Evolutionary conservation across 2,888 invertebrate genomes (phyloP), one percentile per base, ranked within the genome.

Genomic region (Fragum fragum): DNA sequence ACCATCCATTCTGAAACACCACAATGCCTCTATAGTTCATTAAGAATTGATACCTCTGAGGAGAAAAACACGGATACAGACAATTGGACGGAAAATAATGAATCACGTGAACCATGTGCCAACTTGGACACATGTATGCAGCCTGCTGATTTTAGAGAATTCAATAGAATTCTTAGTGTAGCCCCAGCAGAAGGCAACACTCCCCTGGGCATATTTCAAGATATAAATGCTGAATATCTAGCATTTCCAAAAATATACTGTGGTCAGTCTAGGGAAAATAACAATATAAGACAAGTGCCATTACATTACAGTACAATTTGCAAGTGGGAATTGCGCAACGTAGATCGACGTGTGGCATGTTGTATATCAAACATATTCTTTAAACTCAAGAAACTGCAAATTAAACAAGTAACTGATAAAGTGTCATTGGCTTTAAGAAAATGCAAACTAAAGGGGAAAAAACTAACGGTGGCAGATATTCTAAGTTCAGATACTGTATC

Each of bases 121-220:
- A 73, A 73, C 59, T 42, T 68, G n/a, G 73, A 79, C 29, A 73
- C 76, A n/a, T 21, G 73, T 6, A 23, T 83, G 70, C 75, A 79
- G 23, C 23, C 79, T 23, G 52, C 66, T n/a, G 79, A 75, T 59
- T 79, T 83, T 26, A 68, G 82, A 36, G 82, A 83, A 66, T 79
- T 76, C 47, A 83, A 73, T 29, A 32, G 55, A 39, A 69, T 72
- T 32, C 47, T 83, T 21, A 63, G 39, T 63, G 47, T 76, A 76
- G 73, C 73, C 11, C 79, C 79, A 21, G 68, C 59, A 23, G 79
- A 73, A 59, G 29, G 29, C n/a, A 73, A 68, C 52, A n/a, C 52
- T 21, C 69, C 73, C n/a, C 36, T 79, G 11, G 63, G 79, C 47
- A 23, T 79, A 16, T 79, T 73, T 59, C 73, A 69, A 28, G 77